phyloP scores from a whole-genome alignment of 2,888 invertebrate genomes.

The Barypeithes pellucidus region DNA sequence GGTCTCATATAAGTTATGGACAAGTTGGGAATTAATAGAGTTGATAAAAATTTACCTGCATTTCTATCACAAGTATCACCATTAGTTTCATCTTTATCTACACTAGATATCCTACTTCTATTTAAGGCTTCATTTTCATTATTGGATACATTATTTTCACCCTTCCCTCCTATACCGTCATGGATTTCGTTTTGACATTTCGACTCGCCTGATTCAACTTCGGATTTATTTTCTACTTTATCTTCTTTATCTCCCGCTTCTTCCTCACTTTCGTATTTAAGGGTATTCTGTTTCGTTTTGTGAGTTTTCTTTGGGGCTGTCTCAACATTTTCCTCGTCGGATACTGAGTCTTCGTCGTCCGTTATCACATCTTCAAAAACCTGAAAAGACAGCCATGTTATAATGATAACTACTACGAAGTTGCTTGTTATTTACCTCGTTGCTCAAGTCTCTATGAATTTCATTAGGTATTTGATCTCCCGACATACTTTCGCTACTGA shows the following conservation, averaged over 20 bases:
- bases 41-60: slow-evolving; percentile 36
- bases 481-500: slow-evolving; percentile 83
- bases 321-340: slow-evolving; percentile 66
- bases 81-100: slow-evolving; percentile 29
- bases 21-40: no score
- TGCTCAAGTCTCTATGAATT: slow-evolving; percentile 72
- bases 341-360: slow-evolving; percentile 67
- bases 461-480: slow-evolving; percentile 68
- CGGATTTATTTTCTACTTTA: slow-evolving; percentile 45
- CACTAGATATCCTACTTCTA: slow-evolving; percentile 48
- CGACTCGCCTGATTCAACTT: slow-evolving; percentile 15
- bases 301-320: slow-evolving; percentile 58
- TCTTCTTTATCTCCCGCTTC: slow-evolving; percentile 48
- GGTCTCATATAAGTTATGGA: no score
- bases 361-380: slow-evolving; percentile 68
- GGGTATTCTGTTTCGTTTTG: slow-evolving; percentile 66
- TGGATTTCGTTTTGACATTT: not conserved
- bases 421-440: slow-evolving; percentile 72
- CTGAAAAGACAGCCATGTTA: no score
- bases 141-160: slow-evolving; percentile 36
- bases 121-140: slow-evolving; percentile 42
- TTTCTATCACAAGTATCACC: slow-evolving; percentile 46
- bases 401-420: no score
- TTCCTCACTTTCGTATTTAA: slow-evolving; percentile 66
- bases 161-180: slow-evolving; percentile 5